Base-by-base conservation (phyloP, 1,140 invertebrate species). In the Drosophila quadrilineata region DNA sequence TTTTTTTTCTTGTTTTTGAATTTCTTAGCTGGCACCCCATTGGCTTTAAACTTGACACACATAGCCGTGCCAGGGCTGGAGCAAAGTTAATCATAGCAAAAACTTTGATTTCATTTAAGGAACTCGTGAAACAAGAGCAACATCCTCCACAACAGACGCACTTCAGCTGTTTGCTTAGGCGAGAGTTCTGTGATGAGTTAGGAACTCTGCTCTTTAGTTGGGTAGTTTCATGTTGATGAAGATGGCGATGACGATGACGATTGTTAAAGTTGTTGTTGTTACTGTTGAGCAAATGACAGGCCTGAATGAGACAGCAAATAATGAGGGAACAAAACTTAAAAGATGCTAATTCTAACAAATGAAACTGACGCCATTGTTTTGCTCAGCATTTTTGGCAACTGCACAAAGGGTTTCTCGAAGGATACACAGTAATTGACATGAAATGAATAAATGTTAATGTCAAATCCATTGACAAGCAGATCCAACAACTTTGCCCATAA, bases 1-100 rank as follows among this genome's bases (percentile, higher is more conserved):
- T n/a, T n/a, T n/a, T n/a, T n/a, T n/a, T n/a, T n/a, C n/a, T n/a
- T n/a, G n/a, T n/a, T n/a, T n/a, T n/a, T n/a, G n/a, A n/a, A n/a
- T n/a, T n/a, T n/a, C n/a, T n/a, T n/a, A n/a, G n/a, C n/a, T n/a
- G n/a, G n/a, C n/a, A n/a, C 4, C 3, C 31, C 19, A 10, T 9
- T 43, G 24, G 31, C 59, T 73, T 84, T 84, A 84, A 84, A 85
- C 79, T 84, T 77, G 79, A 63, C 69, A n/a, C n/a, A n/a, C n/a
- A 66, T 54, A 76, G 53, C 64, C n/a, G n/a, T 80, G 66, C 40
- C 6, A 26, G 21, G 22, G 35, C 16, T 48, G 21, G 24, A 28
- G 56, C 6, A 64, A 75, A 66, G 77, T 82, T 85, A 71, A 77
- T 77, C 70, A 73, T 54, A 60, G 57, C 31, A 59, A 59, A 65